These are phyloP conservation scores for Amphipoea lucens DNA, from an alignment of 2,888 invertebrate genomes.

Conservation along the genomic window DNA sequence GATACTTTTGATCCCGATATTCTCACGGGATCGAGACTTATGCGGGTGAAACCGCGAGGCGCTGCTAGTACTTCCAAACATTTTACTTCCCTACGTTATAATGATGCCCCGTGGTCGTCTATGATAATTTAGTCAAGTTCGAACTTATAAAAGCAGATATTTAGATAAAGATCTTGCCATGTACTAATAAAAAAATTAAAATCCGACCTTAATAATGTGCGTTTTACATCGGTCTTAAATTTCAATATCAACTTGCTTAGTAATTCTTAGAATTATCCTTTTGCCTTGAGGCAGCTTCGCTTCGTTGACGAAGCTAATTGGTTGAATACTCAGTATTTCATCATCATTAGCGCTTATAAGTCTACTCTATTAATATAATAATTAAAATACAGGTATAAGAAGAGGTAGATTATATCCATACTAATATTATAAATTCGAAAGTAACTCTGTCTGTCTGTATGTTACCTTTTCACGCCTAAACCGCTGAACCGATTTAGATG, in stretches of 20 bases:
- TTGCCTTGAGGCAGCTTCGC: no score
- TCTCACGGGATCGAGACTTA: no score
- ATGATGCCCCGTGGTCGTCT: background rate
- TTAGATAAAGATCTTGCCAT: no score
- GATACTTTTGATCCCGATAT: no score
- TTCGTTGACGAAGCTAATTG: background rate
- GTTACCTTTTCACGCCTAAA: no score
- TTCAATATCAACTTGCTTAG: background rate
- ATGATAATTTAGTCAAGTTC: background rate
- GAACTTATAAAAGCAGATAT: background rate
- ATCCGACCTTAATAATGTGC: background rate
- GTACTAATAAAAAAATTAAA: background rate
- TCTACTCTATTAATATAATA: background rate
- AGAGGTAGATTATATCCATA: no score
- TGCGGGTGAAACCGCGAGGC: no score
- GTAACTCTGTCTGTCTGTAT: no score
- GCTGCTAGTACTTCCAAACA: background rate
- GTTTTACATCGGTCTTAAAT: background rate
- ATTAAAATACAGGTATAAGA: no score
- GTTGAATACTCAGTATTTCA: background rate
- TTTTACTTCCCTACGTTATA: background rate
- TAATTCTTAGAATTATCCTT: background rate
- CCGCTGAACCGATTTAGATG: no score
- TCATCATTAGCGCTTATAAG: background rate
- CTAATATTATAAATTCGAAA: no score